Conservation (phyloP, 2,113 vertebrate species). For the Nyctereutes procyonoides region DNA sequence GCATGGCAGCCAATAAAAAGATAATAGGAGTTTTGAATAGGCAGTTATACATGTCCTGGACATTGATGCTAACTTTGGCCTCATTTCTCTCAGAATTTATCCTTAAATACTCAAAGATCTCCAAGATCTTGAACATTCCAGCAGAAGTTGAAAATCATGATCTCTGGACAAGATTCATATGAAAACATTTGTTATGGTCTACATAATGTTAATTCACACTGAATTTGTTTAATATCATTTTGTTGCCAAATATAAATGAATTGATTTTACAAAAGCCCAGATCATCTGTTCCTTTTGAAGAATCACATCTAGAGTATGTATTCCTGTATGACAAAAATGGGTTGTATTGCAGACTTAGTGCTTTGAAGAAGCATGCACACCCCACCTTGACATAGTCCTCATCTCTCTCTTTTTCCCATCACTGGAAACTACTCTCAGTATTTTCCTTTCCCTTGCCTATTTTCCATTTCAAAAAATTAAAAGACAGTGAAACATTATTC, state of each 20-base stretch:
- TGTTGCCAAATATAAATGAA: background rate
- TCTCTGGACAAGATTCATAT: background rate
- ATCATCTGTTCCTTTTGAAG: background rate
- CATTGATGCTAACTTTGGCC: background rate
- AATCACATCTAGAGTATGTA: background rate
- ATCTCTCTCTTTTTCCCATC: background rate
- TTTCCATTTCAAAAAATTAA: background rate
- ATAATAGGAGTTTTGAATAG: background rate
- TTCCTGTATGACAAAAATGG: background rate
- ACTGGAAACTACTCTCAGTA: background rate
- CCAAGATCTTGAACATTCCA: background rate
- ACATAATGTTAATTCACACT: background rate
- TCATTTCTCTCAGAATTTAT: background rate
- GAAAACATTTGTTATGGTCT: background rate
- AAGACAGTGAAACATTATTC: background rate
- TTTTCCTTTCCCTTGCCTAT: background rate
- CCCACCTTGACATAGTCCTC: fast-evolving
- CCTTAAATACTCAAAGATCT: background rate
- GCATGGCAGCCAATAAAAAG: background rate
- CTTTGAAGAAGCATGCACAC: background rate
- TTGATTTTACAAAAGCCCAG: background rate
- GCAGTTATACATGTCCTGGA: background rate
- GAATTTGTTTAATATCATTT: background rate
- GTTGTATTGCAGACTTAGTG: fast-evolving
- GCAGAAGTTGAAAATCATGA: background rate